Evolutionary conservation across 2,113 vertebrate species (phyloP).

Genomic region (Pithys albifrons): DNA sequence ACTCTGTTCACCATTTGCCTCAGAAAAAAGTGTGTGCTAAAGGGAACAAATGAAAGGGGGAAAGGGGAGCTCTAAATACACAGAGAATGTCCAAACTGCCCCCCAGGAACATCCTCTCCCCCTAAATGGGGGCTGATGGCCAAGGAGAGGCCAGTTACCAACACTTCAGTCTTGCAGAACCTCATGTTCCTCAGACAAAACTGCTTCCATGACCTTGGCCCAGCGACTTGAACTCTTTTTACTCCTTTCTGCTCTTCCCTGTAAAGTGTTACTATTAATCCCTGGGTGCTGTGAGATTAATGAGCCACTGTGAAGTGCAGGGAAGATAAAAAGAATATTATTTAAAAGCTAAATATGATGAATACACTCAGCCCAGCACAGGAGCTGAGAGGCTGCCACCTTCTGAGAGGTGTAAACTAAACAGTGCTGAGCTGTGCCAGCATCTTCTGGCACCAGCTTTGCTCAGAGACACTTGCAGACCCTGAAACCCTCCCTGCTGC

Average conservation of each 20-base stretch:
- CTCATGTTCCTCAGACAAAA: neutral
- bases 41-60: neutral
- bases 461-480: neutral
- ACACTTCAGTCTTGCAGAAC: neutral
- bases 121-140: neutral
- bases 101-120: neutral
- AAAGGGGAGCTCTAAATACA: neutral
- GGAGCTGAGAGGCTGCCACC: neutral
- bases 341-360: neutral
- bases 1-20: neutral
- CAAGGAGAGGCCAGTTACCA: neutral
- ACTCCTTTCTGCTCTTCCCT: neutral
- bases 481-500: neutral
- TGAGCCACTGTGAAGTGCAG: neutral
- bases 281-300: neutral
- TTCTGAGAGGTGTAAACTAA: constrained; percentile 32
- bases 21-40: neutral
- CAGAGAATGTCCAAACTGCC: neutral
- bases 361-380: neutral
- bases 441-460: neutral
- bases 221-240: neutral
- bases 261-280: neutral
- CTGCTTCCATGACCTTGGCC: neutral
- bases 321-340: constrained; percentile 2
- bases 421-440: neutral